Conservation (phyloP, 2,888 invertebrate species). For the Drosophila cracens region DNA sequence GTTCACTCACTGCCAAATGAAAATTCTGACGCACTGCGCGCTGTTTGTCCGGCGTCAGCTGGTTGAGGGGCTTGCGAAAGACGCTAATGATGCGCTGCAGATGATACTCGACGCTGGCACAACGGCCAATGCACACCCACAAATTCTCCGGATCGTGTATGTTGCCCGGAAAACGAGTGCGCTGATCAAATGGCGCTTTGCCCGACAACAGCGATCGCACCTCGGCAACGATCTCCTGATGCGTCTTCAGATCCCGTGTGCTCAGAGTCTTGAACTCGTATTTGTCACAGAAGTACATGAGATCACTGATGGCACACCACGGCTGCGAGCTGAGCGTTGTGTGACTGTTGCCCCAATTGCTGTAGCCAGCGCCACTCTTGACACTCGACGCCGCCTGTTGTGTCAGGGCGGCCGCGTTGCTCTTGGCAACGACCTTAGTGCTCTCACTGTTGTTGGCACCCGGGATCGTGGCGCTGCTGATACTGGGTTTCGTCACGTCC, state of each 20-base stretch:
- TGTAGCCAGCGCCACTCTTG: slow-evolving; percentile 63
- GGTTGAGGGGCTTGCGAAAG: slow-evolving; percentile 78
- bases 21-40: slow-evolving; percentile 80
- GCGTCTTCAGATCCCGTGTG: slow-evolving; percentile 69
- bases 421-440: slow-evolving; percentile 18
- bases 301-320: slow-evolving; percentile 81
- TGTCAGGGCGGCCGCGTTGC: slow-evolving; percentile 15
- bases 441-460: slow-evolving; percentile 2
- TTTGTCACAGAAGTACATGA: slow-evolving; percentile 82
- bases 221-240: slow-evolving; percentile 76
- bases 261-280: slow-evolving; percentile 80
- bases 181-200: slow-evolving; percentile 77
- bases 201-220: slow-evolving; percentile 68
- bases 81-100: slow-evolving; percentile 77
- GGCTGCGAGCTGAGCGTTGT: slow-evolving; percentile 67
- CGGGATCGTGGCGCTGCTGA: slow-evolving; percentile 7
- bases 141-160: slow-evolving; percentile 80
- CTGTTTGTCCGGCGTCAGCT: slow-evolving; percentile 79
- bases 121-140: slow-evolving; percentile 81
- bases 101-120: slow-evolving; percentile 81
- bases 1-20: slow-evolving; percentile 79
- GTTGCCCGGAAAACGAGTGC: slow-evolving; percentile 78
- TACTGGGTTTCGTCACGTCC: neutral
- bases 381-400: slow-evolving; percentile 15
- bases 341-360: slow-evolving; percentile 78